These are phyloP conservation scores for Aleiodes leptofemur DNA, from an alignment of 2,888 invertebrate species.

Conservation along the genomic window DNA sequence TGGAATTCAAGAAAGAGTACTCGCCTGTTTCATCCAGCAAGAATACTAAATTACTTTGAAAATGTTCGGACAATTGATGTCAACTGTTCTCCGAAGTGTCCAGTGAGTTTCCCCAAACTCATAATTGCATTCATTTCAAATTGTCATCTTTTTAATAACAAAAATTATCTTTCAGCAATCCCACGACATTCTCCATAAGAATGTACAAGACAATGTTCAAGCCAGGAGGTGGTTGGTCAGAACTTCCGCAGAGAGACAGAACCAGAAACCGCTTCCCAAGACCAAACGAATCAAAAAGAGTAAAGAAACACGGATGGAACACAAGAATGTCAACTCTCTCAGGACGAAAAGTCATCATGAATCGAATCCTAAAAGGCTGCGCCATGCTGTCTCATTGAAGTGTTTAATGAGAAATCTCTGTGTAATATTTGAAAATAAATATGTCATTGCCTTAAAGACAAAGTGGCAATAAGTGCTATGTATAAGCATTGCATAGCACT, in stretches of 20 bases:
- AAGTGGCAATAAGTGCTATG: too few species aligned
- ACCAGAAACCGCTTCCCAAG: conserved; percentile 78
- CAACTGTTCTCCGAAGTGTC: conserved; percentile 53
- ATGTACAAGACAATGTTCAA: conserved; percentile 9
- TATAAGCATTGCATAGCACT: too few species aligned
- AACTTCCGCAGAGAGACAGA: conserved; percentile 76
- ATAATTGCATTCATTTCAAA: background rate
- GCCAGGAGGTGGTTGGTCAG: conserved; percentile 63
- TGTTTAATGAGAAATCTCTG: conserved; percentile 13
- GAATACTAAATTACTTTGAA: background rate
- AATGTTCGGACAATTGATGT: conserved; percentile 58
- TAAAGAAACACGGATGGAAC: conserved; percentile 84
- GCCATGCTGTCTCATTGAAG: conserved; percentile 82
- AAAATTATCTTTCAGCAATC: conserved; percentile 21
- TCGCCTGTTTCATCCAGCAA: background rate
- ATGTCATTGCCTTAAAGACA: background rate
- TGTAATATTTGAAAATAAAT: conserved; percentile 17
- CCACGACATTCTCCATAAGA: conserved; percentile 11
- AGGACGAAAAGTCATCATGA: conserved; percentile 85
- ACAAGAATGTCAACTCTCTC: conserved; percentile 82
- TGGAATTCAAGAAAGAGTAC: too few species aligned
- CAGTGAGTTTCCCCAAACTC: conserved; percentile 56
- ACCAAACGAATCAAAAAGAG: conserved; percentile 84
- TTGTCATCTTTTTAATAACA: background rate
- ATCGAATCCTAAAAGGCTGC: conserved; percentile 85